Percentiles rank a stretch among this genome's conserved stretches.
Evolutionary conservation across 1,140 invertebrate genomes (phyloP).

Genomic region (Heliconius hermathena): DNA sequence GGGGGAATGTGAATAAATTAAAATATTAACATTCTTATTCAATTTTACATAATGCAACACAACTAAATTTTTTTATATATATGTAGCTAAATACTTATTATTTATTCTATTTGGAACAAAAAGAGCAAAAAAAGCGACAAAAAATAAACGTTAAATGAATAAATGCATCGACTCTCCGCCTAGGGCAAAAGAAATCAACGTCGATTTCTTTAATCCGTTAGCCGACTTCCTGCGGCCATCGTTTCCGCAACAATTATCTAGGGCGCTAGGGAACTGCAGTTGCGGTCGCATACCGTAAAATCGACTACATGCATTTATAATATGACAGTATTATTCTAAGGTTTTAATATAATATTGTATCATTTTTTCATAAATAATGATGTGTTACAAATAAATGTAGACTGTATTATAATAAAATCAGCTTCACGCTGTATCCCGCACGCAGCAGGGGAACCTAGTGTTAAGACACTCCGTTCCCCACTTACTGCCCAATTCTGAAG

Average conservation of each 20-base stretch:
- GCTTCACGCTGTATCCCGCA: no score
- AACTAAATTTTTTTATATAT: no score
- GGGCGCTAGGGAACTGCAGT: slow-evolving; percentile 14
- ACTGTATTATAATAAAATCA: no score
- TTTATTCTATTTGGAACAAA: neutral
- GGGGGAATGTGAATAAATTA: neutral
- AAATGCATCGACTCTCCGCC: neutral
- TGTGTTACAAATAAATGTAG: no score
- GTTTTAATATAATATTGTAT: no score
- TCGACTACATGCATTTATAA: neutral
- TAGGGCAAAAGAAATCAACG: slow-evolving; percentile 3
- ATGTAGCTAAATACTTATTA: no score
- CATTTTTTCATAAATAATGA: no score
- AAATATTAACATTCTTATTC: neutral
- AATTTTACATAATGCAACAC: no score
- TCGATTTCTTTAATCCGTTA: slow-evolving; percentile 8
- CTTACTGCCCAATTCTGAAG: no score
- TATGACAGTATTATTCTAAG: neutral
- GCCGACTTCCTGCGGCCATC: slow-evolving; percentile 1
- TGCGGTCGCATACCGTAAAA: neutral
- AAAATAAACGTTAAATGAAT: neutral
- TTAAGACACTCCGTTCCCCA: no score
- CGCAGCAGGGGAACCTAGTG: no score
- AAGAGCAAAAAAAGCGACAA: neutral
- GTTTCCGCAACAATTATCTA: slow-evolving; percentile 9